phyloP scores from a whole-genome alignment of 2,797 vertebrate genomes.

The Xyrichtys novacula region DNA sequence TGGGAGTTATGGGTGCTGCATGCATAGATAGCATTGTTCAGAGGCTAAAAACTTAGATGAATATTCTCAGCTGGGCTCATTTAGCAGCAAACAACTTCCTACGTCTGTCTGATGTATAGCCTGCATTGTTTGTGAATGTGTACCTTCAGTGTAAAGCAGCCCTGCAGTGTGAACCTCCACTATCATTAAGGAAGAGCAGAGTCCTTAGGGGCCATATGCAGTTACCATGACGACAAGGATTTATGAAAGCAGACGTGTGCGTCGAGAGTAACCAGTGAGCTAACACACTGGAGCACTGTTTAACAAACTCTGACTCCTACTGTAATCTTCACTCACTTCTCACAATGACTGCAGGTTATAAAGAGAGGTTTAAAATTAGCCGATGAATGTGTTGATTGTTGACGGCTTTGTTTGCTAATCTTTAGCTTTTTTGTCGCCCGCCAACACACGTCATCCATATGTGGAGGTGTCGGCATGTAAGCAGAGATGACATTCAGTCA shows the following conservation, averaged over 20 bases:
- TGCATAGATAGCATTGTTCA: conserved; percentile 14
- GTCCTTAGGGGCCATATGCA: conserved; percentile 41
- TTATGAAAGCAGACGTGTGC: conserved; percentile 19
- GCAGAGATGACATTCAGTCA: conserved; percentile 13
- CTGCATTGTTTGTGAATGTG: conserved; percentile 27
- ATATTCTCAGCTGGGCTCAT: conserved; percentile 13
- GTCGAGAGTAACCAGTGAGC: conserved; percentile 20
- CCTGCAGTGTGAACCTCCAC: conserved; percentile 22
- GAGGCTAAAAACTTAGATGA: conserved; percentile 10
- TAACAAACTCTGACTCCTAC: conserved; percentile 25
- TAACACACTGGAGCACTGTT: conserved; percentile 13
- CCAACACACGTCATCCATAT: conserved; percentile 10
- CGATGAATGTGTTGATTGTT: not conserved
- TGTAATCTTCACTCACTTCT: not conserved
- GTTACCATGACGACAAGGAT: conserved; percentile 65
- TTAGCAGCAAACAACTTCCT: conserved; percentile 1
- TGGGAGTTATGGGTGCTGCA: conserved; percentile 8
- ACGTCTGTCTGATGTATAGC: conserved; percentile 15
- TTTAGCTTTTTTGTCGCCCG: conserved; percentile 9
- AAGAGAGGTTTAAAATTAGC: not conserved
- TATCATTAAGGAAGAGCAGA: conserved; percentile 48
- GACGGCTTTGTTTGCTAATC: conserved; percentile 1
- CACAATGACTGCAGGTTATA: not conserved
- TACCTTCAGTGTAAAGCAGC: conserved; percentile 7
- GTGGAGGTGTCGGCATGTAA: conserved; percentile 13